Base-by-base conservation (phyloP, 2,797 vertebrate genomes). In the Caiman crocodilus region DNA sequence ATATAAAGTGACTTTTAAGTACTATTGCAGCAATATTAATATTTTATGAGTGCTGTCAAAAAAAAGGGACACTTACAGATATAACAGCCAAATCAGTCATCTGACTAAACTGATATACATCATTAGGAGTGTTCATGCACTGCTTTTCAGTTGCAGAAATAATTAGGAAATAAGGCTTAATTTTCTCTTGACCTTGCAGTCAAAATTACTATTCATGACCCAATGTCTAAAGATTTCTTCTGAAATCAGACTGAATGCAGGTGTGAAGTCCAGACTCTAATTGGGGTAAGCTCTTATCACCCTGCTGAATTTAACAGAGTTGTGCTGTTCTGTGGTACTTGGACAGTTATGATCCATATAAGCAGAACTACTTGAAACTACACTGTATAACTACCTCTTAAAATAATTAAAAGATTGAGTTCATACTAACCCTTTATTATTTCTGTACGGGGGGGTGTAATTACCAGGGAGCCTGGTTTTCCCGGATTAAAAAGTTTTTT, bases 21-120 rank as follows among this genome's bases (percentile, higher is more conserved):
- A 93, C 92, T 90, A 74, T 87, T 94, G 92, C 64, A 95, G 82
- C 90, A 65, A 59, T 90, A 82, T 97, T 93, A 96, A 96, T 97
- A 96, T 95, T 96, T 96, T 84, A 96, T 95, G 87, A 96, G 83
- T 82, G 92, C 28, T 79, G 76, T 28, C 1, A 25, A 78, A 88
- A 90, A 91, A 32, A 0, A 50, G 42, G 35, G 18, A 4, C 35
- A 80, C 30, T 64, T 55, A 76, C 93, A 95, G 88, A 95, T 86
- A 93, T 88, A 94, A 88, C 89, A 89, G 59, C 91, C 94, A 74
- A 65, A 86, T 90, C 94, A 94, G 84, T 90, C 92, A 90, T 42
- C 21, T 28, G 63, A 21, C 1, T 35, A 86, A 90, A 90, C 0
- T 0, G 86, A 82, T 87, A 82, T 75, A 6, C 79, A 84, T 88